Evolutionary conservation across 2,888 invertebrate genomes (phyloP), one percentile per base, ranked within the genome.

Genomic region (Bhutanitis thaidina): DNA sequence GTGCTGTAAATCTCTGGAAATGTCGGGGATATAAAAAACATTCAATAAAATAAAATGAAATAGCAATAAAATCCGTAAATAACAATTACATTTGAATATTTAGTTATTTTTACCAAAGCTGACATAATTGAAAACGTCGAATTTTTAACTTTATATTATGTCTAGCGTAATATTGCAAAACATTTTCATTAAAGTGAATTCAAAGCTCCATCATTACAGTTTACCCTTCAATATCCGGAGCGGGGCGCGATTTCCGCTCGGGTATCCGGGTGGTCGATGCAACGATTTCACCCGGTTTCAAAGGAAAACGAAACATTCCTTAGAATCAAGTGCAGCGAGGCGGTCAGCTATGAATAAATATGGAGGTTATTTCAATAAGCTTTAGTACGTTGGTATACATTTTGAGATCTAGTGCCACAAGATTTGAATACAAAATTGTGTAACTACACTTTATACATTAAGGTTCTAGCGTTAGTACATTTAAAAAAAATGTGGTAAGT

Each of bases 201-300:
- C 38, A 50, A 37, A 32, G 46, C 44, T 36, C 41, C 54, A 36
- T 53, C 50, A 45, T 57, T 59, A 58, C 61, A 63, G 64, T 63
- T 69, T 60, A 65, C 63, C 62, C 63, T 65, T 69, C 68, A 65
- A 71, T 73, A 67, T 70, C 69, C 71, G 64, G 58, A 58, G 56
- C 64, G 62, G 65, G 65, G 59, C 56, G 60, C 55, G 53, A 57
- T 61, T 61, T 67, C 65, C 66, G 54, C 36, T 43, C 43, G 43
- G 43, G 5, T 52, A 47, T 43, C 47, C 37, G 52, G 57, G 27
- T 45, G 48, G 49, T 45, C 46, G 53, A 58, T 61, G 63, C 61
- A 64, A 54, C 61, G 56, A 55, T 61, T 65, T 60, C 59, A 52
- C 54, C 54, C 48, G 59, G 55, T 52, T 60, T 60, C 39, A 67